Evolutionary conservation across 2,797 vertebrate genomes (phyloP).

Genomic region (Cyclura pinguis): DNA sequence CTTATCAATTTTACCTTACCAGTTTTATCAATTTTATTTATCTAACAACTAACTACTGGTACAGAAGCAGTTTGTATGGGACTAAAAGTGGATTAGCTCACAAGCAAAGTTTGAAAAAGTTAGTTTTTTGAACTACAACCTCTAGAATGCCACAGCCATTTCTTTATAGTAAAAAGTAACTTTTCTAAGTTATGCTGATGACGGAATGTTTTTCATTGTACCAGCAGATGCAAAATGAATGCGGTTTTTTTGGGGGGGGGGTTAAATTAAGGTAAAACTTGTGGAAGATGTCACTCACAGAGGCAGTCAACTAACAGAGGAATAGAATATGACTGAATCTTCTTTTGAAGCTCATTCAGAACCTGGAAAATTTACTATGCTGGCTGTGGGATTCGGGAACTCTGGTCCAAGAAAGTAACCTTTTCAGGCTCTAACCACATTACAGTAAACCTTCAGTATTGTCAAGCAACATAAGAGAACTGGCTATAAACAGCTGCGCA

Average conservation of each 20-base stretch:
- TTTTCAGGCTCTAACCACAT: slow-evolving; percentile 13
- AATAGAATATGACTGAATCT: background rate
- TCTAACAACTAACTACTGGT: too few species aligned
- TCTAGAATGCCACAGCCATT: background rate
- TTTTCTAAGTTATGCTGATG: background rate
- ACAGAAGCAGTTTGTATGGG: background rate
- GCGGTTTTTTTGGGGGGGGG: background rate
- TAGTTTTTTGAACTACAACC: background rate
- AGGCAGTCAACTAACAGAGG: slow-evolving; percentile 32
- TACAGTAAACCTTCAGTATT: slow-evolving; percentile 35
- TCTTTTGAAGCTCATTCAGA: background rate
- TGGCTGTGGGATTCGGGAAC: too few species aligned
- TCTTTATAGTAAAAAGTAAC: too few species aligned
- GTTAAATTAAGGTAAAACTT: slow-evolving; percentile 15
- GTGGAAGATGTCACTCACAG: slow-evolving; percentile 38
- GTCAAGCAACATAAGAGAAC: slow-evolving; percentile 37
- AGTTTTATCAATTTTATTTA: too few species aligned
- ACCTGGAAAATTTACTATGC: too few species aligned
- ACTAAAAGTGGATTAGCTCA: slow-evolving; percentile 57
- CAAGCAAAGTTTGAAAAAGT: too few species aligned
- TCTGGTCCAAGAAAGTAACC: too few species aligned
- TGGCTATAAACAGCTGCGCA: slow-evolving; percentile 41
- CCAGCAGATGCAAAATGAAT: slow-evolving; percentile 42
- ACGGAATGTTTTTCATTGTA: slow-evolving; percentile 56
- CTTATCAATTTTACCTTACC: too few species aligned